Percentiles rank a stretch among this genome's conserved stretches.
Evolutionary conservation across 2,888 invertebrate genomes (phyloP).

Genomic region (Furcula furcula): DNA sequence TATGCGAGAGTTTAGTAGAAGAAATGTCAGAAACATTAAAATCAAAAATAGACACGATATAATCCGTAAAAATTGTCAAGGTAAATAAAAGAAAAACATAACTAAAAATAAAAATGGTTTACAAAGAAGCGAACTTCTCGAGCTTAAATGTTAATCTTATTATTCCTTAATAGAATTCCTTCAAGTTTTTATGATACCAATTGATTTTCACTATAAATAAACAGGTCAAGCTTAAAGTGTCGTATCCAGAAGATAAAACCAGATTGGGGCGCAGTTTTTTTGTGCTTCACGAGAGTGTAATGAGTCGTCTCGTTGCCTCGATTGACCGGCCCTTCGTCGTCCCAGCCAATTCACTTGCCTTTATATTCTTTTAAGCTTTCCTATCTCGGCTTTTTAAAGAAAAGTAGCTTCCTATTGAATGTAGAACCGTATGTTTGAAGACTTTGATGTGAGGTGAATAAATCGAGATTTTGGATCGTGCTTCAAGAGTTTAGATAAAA

Average conservation of each 20-base stretch:
- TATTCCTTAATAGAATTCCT: no score
- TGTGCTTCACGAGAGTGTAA: constrained; percentile 51
- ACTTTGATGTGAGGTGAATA: constrained; percentile 30
- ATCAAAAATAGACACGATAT: no score
- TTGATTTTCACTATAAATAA: constrained; percentile 25
- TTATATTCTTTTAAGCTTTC: constrained; percentile 63
- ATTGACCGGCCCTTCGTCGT: constrained; percentile 68
- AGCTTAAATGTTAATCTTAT: no score
- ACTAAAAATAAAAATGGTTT: no score
- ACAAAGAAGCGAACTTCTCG: no score
- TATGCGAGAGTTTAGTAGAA: no score
- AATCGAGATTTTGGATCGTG: background rate
- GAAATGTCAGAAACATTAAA: no score
- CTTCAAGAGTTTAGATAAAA: no score
- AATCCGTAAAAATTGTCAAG: no score
- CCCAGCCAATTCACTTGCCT: constrained; percentile 61
- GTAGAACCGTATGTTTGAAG: constrained; percentile 43
- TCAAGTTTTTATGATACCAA: no score
- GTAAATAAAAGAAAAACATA: no score
- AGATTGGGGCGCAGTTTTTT: constrained; percentile 34
- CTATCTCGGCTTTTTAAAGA: constrained; percentile 55
- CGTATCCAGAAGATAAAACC: constrained; percentile 30
- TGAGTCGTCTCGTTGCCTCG: constrained; percentile 70
- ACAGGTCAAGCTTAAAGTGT: constrained; percentile 27
- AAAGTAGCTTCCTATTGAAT: constrained; percentile 41